Percentiles rank a stretch among this genome's conserved stretches.
These are phyloP conservation scores for Tinamus major DNA, from an alignment of 2,797 vertebrate species.

Conservation along the genomic window DNA sequence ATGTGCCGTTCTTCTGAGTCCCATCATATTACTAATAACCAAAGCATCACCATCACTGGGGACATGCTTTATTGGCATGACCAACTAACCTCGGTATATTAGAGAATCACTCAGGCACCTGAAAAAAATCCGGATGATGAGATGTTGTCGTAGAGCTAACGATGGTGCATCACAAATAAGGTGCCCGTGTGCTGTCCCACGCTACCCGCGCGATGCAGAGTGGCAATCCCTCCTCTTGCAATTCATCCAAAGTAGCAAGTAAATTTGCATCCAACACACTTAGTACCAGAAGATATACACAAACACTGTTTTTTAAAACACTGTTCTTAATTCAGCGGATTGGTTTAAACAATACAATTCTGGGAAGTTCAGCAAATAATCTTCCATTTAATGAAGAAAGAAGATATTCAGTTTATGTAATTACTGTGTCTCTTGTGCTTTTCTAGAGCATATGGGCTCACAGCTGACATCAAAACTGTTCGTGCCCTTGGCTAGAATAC, in stretches of 20 bases:
- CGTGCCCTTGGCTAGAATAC: conserved; percentile 65
- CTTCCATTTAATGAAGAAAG: neutral
- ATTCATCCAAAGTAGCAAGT: neutral
- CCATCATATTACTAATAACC: neutral
- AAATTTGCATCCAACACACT: neutral
- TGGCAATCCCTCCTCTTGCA: neutral
- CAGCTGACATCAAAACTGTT: conserved; percentile 49
- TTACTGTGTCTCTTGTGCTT: neutral
- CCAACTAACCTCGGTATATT: neutral
- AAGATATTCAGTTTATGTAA: neutral
- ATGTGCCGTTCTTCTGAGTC: neutral
- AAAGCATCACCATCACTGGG: fast-evolving
- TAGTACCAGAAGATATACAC: neutral
- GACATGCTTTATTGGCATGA: neutral
- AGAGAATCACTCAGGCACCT: neutral
- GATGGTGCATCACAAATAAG: fast-evolving
- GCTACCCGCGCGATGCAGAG: fast-evolving
- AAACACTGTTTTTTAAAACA: neutral
- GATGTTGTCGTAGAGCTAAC: neutral
- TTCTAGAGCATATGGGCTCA: conserved; percentile 38
- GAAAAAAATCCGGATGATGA: neutral
- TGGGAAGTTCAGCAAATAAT: neutral
- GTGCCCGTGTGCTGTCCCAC: fast-evolving
- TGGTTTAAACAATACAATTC: neutral
- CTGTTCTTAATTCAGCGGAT: neutral